Conservation (phyloP, 2,888 invertebrate species). For the Teinopalpus imperialis region DNA sequence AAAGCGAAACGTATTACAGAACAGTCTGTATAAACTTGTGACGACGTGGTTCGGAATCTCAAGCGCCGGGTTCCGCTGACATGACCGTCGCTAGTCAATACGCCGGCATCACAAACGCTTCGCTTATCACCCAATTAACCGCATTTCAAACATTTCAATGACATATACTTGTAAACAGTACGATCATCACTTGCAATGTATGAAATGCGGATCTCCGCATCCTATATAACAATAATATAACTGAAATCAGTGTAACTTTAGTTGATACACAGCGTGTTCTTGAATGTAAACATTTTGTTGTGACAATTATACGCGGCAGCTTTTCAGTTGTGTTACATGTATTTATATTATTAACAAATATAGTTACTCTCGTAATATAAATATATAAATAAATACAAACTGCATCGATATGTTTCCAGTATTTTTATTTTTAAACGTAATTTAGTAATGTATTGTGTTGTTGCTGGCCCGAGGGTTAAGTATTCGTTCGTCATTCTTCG, state of each 20-base stretch:
- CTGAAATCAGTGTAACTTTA: constrained; percentile 8
- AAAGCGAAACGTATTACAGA: no score
- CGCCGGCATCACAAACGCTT: constrained; percentile 67
- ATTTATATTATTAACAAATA: neutral
- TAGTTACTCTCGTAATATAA: constrained; percentile 6
- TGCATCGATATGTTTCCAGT: constrained; percentile 12
- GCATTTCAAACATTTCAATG: constrained; percentile 18
- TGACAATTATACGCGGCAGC: constrained; percentile 14
- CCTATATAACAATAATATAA: constrained; percentile 9
- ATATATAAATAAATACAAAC: constrained; percentile 16
- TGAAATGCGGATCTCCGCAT: neutral
- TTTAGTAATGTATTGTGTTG: neutral
- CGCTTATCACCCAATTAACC: constrained; percentile 30
- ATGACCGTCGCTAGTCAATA: constrained; percentile 74
- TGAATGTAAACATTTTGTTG: constrained; percentile 4
- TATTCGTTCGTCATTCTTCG: neutral
- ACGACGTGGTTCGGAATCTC: constrained; percentile 55
- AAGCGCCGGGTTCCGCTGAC: constrained; percentile 55
- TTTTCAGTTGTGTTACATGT: constrained; percentile 11
- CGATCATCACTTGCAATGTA: constrained; percentile 2
- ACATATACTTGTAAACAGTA: neutral
- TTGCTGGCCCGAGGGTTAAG: neutral
- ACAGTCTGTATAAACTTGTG: constrained; percentile 39
- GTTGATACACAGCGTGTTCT: constrained; percentile 13
- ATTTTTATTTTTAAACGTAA: constrained; percentile 17